Percentiles rank a stretch among this genome's conserved stretches.
phyloP scores from a whole-genome alignment of 2,888 invertebrate species.

The Schizaphis graminum region DNA sequence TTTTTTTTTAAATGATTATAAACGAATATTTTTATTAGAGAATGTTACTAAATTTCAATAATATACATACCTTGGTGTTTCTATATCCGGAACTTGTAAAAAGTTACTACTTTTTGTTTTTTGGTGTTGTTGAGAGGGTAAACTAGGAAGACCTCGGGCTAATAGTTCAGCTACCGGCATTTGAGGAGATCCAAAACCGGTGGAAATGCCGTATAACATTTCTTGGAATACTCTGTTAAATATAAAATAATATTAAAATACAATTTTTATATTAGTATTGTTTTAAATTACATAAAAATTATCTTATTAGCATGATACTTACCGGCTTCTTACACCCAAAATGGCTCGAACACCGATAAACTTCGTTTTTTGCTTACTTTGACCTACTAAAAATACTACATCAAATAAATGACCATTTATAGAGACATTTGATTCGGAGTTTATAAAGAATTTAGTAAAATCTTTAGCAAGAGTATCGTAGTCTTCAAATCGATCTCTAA shows the following conservation, averaged over 20 bases:
- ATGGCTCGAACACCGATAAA: constrained; percentile 93
- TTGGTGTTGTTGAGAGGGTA: constrained; percentile 89
- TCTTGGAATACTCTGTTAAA: constrained; percentile 85
- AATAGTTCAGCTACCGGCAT: constrained; percentile 91
- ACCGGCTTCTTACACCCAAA: constrained; percentile 91
- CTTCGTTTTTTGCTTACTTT: constrained; percentile 90
- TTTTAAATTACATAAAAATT: background rate
- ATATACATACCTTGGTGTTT: constrained; percentile 77
- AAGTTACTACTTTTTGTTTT: constrained; percentile 92
- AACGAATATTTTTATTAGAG: background rate
- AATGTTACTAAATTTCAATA: background rate
- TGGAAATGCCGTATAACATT: constrained; percentile 94
- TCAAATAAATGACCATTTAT: constrained; percentile 89
- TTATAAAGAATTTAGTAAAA: constrained; percentile 89
- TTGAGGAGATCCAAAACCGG: constrained; percentile 93
- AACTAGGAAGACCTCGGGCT: constrained; percentile 86
- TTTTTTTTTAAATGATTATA: background rate
- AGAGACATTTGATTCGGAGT: constrained; percentile 83
- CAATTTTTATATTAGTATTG: background rate
- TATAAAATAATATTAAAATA: background rate
- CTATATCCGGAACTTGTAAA: constrained; percentile 91
- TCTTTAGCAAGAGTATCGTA: constrained; percentile 94
- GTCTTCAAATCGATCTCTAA: constrained; percentile 93
- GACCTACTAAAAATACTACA: constrained; percentile 91
- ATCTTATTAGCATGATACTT: constrained; percentile 55